These are phyloP conservation scores for Argya squamiceps DNA, from an alignment of 2,797 vertebrate genomes.

Conservation along the genomic window DNA sequence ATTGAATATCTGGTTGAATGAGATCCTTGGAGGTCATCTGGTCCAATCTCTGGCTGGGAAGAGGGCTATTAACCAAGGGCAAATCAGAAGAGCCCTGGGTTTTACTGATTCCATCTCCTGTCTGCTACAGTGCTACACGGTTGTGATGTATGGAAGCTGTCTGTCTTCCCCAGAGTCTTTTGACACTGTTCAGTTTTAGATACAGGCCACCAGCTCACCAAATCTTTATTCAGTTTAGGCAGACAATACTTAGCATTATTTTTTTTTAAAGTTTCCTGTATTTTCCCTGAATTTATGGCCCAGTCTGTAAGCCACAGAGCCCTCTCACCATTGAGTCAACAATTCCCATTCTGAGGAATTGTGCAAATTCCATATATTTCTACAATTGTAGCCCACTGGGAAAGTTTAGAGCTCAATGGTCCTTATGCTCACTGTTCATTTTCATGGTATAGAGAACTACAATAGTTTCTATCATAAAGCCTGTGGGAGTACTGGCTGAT, in stretches of 20 bases:
- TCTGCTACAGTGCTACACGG: not conserved
- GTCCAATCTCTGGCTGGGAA: not conserved
- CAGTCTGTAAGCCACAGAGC: accelerated
- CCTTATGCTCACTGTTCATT: not conserved
- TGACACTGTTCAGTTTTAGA: not conserved
- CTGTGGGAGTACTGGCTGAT: not conserved
- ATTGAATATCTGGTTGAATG: not conserved
- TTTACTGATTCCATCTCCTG: not conserved
- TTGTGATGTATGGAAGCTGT: not conserved
- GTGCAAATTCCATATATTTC: not conserved
- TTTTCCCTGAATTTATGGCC: not conserved
- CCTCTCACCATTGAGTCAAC: not conserved
- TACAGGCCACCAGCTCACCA: not conserved
- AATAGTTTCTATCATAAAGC: not conserved
- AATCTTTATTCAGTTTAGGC: not conserved
- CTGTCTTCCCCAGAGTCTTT: not conserved
- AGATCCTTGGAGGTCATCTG: not conserved
- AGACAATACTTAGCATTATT: not conserved
- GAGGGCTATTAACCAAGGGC: not conserved
- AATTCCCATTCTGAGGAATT: not conserved
- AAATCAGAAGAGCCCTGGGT: not conserved
- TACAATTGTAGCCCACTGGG: not conserved
- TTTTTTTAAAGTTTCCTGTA: not conserved
- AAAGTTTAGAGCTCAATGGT: not conserved
- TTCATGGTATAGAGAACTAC: not conserved